These are phyloP conservation scores for Anoplopoma fimbria DNA, from an alignment of 2,113 vertebrate genomes.

Conservation along the genomic window DNA sequence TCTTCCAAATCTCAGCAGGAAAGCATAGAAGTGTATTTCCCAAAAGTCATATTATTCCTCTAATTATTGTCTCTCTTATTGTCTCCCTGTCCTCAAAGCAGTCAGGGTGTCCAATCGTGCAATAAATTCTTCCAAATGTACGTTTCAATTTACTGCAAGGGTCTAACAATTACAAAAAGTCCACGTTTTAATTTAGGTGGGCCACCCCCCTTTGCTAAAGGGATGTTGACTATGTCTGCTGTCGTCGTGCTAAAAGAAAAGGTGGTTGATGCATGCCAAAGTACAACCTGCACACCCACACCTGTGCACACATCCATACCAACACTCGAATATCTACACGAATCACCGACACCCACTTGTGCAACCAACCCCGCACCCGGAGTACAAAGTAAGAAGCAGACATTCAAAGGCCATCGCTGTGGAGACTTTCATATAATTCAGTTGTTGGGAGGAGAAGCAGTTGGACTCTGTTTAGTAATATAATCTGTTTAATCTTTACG, in stretches of 20 bases:
- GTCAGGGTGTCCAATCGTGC: not conserved
- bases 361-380: constrained; percentile 15
- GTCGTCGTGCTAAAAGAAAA: constrained; percentile 7
- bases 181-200: not conserved
- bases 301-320: constrained; percentile 29
- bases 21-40: not conserved
- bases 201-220: not conserved
- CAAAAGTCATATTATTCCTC: not conserved
- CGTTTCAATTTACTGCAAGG: not conserved
- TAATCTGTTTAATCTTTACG: constrained; percentile 61
- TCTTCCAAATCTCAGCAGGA: not conserved
- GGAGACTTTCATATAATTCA: constrained; percentile 51
- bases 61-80: too few species aligned
- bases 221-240: not conserved
- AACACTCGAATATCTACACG: not conserved
- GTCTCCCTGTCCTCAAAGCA: too few species aligned
- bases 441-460: constrained; percentile 56
- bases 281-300: constrained; percentile 29
- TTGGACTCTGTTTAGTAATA: constrained; percentile 53
- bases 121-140: not conserved
- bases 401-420: constrained; percentile 18
- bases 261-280: not conserved
- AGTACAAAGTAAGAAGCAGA: constrained; percentile 39
- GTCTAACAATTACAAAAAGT: not conserved
- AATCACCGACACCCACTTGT: constrained; percentile 35